Evolutionary conservation across 2,113 vertebrate species (phyloP).

Genomic region (Suricata suricatta): DNA sequence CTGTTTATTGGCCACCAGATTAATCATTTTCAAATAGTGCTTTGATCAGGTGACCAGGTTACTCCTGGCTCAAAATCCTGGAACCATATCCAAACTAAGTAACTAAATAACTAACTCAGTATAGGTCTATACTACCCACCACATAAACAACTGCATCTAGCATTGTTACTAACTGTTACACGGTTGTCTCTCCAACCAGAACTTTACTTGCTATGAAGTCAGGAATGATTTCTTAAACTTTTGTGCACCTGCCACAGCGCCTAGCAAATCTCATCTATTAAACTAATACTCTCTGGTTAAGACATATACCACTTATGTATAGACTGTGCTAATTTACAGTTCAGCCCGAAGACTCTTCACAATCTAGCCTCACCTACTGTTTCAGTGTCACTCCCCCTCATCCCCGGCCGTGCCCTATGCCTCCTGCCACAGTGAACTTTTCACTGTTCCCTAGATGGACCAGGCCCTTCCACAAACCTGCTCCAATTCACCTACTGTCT

Average conservation of each 20-base stretch:
- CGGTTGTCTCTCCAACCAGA: conserved; percentile 5
- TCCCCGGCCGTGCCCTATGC: background rate
- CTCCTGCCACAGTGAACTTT: conserved; percentile 29
- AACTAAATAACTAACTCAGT: background rate
- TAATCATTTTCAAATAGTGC: conserved; percentile 41
- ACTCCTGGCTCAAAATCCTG: conserved; percentile 28
- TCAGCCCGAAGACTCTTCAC: conserved; percentile 38
- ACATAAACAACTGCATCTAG: conserved; percentile 33
- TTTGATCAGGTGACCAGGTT: conserved; percentile 1
- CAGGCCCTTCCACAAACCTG: background rate
- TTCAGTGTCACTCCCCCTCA: background rate
- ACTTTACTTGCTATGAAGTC: conserved; percentile 7
- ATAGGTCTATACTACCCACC: background rate
- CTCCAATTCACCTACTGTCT: background rate
- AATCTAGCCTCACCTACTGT: background rate
- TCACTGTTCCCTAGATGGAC: conserved; percentile 39
- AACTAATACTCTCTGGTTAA: conserved; percentile 38
- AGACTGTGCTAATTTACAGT: conserved; percentile 38
- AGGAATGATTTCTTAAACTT: conserved; percentile 56
- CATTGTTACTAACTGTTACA: background rate
- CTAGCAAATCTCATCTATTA: conserved; percentile 38
- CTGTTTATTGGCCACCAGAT: background rate
- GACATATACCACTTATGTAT: background rate
- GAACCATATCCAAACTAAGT: background rate
- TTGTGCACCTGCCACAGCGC: background rate